Conservation (phyloP, 2,888 invertebrate species). For the Thymelicus sylvestris region DNA sequence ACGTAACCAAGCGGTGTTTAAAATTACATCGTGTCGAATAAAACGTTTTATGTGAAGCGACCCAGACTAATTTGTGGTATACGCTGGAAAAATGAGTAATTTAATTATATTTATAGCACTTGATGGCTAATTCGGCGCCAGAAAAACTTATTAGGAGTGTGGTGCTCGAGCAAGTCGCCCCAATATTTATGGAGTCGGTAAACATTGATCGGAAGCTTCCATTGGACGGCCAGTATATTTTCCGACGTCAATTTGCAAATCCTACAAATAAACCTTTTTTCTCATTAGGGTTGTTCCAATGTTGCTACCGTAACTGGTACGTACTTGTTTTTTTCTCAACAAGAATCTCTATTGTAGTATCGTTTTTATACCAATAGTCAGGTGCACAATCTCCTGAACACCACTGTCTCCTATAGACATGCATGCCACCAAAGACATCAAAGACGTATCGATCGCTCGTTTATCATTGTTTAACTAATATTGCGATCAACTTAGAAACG, state of each 20-base stretch:
- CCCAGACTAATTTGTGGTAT: constrained; percentile 42
- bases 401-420: too few relatives aligned
- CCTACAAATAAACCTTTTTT: neutral
- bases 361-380: too few relatives aligned
- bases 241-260: constrained; percentile 14
- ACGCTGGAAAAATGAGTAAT: constrained; percentile 29
- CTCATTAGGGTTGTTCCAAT: neutral
- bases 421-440: too few relatives aligned
- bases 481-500: too few relatives aligned
- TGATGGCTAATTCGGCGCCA: constrained; percentile 41
- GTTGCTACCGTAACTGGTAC: too few relatives aligned
- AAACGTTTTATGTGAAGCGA: constrained; percentile 20
- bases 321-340: too few relatives aligned
- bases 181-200: constrained; percentile 36
- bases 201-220: constrained; percentile 23
- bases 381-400: too few relatives aligned
- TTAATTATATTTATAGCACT: constrained; percentile 38
- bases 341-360: too few relatives aligned
- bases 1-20: constrained; percentile 4
- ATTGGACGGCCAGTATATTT: constrained; percentile 10
- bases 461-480: too few relatives aligned
- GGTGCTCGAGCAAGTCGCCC: constrained; percentile 27
- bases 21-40: constrained; percentile 11
- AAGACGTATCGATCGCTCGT: too few relatives aligned
- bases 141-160: constrained; percentile 29